Evolutionary conservation across 2,113 vertebrate species (phyloP).

Genomic region (Mesitornis unicolor): DNA sequence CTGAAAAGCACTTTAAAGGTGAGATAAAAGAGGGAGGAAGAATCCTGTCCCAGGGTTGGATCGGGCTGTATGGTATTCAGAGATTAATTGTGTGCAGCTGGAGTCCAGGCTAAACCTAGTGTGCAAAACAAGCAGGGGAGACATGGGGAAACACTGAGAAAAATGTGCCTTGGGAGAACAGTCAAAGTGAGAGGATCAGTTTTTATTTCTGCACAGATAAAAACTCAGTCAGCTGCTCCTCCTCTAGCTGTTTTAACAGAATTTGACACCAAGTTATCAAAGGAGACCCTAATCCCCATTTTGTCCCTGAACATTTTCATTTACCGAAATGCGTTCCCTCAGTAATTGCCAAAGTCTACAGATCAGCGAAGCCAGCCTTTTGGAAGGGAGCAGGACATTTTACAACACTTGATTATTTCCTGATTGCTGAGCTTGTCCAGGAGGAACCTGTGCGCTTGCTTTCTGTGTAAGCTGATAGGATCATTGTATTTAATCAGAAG

Average conservation of each 20-base stretch:
- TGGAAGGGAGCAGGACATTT: background rate
- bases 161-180: background rate
- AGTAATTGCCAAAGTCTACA: background rate
- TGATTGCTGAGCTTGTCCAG: background rate
- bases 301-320: constrained; percentile 4
- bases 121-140: background rate
- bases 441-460: background rate
- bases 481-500: background rate
- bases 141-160: background rate
- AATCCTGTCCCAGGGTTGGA: background rate
- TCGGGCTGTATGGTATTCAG: background rate
- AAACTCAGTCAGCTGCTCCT: constrained; percentile 1
- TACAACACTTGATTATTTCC: background rate
- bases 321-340: background rate
- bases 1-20: constrained; percentile 99
- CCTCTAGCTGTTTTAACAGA: background rate
- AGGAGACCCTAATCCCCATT: background rate
- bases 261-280: background rate
- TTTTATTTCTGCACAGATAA: constrained; percentile 13
- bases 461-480: background rate
- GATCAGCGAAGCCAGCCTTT: background rate
- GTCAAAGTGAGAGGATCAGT: background rate
- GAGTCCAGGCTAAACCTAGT: background rate
- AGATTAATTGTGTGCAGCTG: background rate
- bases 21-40: constrained; percentile 58